These are phyloP conservation scores for Parnassius apollo DNA, from an alignment of 2,888 invertebrate species.

Conservation along the genomic window DNA sequence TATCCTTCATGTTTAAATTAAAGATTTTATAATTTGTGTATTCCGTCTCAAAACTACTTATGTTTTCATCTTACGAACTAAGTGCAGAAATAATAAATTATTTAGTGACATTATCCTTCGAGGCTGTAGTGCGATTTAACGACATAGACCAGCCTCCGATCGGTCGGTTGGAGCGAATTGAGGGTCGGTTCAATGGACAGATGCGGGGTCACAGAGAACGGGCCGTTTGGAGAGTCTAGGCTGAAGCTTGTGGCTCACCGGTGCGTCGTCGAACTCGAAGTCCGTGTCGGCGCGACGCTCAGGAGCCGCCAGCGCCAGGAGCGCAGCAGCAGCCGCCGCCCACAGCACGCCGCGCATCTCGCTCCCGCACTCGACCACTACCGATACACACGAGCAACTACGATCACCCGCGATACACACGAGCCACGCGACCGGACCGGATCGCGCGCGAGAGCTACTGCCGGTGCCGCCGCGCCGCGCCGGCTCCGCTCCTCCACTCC, in stretches of 20 bases:
- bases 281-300: slow-evolving; percentile 57
- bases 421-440: slow-evolving; percentile 11
- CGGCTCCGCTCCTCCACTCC: slow-evolving; percentile 27
- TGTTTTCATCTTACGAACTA: too few relatives aligned
- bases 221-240: background rate
- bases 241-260: slow-evolving; percentile 43
- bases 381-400: slow-evolving; percentile 25
- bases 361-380: slow-evolving; percentile 4
- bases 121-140: background rate
- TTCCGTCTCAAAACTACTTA: too few relatives aligned
- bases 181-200: background rate
- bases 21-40: too few relatives aligned
- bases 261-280: slow-evolving; percentile 73
- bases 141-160: background rate
- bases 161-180: background rate
- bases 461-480: slow-evolving; percentile 27
- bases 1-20: too few relatives aligned
- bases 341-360: slow-evolving; percentile 33
- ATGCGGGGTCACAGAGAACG: background rate
- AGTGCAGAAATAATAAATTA: too few relatives aligned
- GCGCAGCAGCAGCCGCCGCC: slow-evolving; percentile 42
- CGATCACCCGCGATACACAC: slow-evolving; percentile 15
- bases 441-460: slow-evolving; percentile 29
- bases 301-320: slow-evolving; percentile 44
- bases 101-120: too few relatives aligned